Conservation (phyloP, 2,888 invertebrate species). For the Entomobrya proxima region DNA sequence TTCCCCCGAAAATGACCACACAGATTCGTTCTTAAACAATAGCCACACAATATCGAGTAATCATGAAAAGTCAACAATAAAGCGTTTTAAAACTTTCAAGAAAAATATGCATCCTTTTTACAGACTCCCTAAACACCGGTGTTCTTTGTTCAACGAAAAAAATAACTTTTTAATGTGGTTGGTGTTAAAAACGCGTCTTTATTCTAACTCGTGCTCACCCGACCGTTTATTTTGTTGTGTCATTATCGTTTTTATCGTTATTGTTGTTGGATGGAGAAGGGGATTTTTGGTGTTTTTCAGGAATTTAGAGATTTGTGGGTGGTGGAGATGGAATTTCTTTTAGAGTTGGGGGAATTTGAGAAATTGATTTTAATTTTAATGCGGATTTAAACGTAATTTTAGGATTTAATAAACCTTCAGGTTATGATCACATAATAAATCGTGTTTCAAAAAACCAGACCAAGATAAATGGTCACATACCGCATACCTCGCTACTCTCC, state of each 20-base stretch:
- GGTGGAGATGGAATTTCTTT: too few species aligned
- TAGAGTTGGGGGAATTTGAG: too few species aligned
- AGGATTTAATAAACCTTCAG: too few species aligned
- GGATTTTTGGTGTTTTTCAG: background rate
- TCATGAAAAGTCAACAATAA: conserved; percentile 27
- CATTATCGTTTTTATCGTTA: conserved; percentile 16
- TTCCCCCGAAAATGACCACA: too few species aligned
- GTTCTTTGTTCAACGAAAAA: background rate
- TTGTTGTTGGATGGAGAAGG: background rate
- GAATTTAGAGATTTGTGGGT: background rate
- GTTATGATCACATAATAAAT: background rate
- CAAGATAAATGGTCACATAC: background rate
- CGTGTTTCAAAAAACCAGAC: background rate
- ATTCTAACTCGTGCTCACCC: conserved; percentile 53
- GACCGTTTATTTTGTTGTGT: conserved; percentile 60
- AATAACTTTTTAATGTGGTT: conserved; percentile 18
- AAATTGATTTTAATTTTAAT: too few species aligned
- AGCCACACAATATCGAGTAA: background rate
- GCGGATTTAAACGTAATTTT: too few species aligned
- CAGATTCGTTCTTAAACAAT: background rate
- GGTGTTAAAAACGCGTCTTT: conserved; percentile 4
- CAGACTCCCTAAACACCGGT: background rate
- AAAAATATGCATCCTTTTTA: background rate
- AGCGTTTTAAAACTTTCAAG: too few species aligned
- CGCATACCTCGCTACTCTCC: too few species aligned